Evolutionary conservation across 1,140 invertebrate genomes (phyloP), one percentile per base, ranked within the genome.

Genomic region (Drosophila erecta): DNA sequence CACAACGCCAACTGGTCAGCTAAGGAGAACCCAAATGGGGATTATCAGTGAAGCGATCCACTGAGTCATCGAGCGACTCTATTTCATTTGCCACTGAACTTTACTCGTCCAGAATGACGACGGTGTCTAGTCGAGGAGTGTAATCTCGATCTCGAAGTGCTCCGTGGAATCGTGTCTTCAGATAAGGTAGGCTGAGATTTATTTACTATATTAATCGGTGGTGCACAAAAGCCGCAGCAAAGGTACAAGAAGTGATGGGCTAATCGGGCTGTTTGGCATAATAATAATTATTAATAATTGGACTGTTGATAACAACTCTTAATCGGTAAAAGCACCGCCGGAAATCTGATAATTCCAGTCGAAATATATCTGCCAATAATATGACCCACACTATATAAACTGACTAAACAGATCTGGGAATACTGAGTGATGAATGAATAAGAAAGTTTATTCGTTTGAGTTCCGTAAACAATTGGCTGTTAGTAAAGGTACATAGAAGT

Each of bases 141-240:
- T 67, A 69, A 71, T 70, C 66, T 66, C 14, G 5, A 22, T 46
- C n/a, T 11, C 44, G 37, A 65, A 51, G 35, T 30, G 30, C 30
- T 60, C 37, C 17, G 17, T 38, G 22, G 55, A 40, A 33, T 27
- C 22, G 35, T n/a, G 37, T 40, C 61, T 27, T 30, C 37, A 53
- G 64, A 67, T 67, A 67, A 44, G 10, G 15, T 0, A 0, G 3
- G 15, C 60, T 15, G 37, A 37, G 64, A 67, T 67, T 67, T 67
- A 67, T 43, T 43, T 67, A 44, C 33, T n/a, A 53, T 66, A 49
- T 35, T 67, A 53, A 35, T 46, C 56, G 15, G 12, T 15, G 40
- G 55, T 20, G n/a, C 60, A 24, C 8, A 8, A n/a, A n/a, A 43
- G 35, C 12, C 8, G 8, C 0, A 47, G 27, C 11, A 22, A 12